Base-by-base conservation (phyloP, 2,113 vertebrate species). In the Ramphastos sulfuratus region DNA sequence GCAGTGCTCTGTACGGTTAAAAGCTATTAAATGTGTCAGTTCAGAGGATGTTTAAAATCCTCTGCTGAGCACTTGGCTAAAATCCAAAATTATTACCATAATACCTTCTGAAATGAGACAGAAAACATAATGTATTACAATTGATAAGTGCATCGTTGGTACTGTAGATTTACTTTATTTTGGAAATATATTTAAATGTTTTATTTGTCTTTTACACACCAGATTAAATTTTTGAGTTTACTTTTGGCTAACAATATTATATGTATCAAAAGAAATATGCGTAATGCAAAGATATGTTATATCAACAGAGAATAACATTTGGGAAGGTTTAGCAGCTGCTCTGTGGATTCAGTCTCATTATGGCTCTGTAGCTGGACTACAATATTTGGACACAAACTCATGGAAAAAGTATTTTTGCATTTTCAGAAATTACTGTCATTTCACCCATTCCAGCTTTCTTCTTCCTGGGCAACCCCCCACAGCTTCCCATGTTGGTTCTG, bases 71-170 rank as follows among this genome's bases (percentile, higher is more conserved):
- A 95, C 89, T 97, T 98, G 97, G 97, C 95, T 93, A 96, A 96
- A 95, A 88, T 97, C 97, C 98, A 98, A 94, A 96, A 97, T 97
- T 98, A 97, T 98, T 97, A 96, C 93, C 94, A 97, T 97, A 97
- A 97, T 97, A 98, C 96, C 93, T 97, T 97, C 88, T 96, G 95
- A 97, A 97, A 97, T 93, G 92, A 97, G 94, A 97, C 95, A 96
- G 93, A 97, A 98, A 97, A 96, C 93, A 97, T 96, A 97, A 95
- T 93, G 80, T 83, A 95, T 95, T 97, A 95, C 93, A 97, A 97
- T 92, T 95, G 95, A 96, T 97, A 97, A 96, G 89, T 97, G 64
- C 92, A 97, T 96, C 28, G 21, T 97, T 96, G 95, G 44, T 97
- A 75, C 85, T 84, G 65, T 67, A 42, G 55, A 76, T 92, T 87